Evolutionary conservation across 2,797 vertebrate genomes (phyloP), one percentile per base, ranked within the genome.

Genomic region (Meda fulgida): DNA sequence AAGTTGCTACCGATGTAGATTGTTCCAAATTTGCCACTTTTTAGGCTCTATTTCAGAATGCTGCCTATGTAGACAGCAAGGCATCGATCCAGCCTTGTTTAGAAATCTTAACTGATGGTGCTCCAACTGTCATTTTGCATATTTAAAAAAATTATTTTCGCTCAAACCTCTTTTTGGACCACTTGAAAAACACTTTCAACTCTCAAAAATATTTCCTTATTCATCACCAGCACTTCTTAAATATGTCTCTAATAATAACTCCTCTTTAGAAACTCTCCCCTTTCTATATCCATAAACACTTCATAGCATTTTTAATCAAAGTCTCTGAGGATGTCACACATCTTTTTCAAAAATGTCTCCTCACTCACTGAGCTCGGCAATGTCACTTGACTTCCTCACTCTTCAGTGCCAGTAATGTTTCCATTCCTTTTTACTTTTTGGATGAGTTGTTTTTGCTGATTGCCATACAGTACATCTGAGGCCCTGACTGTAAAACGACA

Each of bases 191-290:
- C 38, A 18, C 69, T 36, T 73, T 83, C 3, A 80, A 67, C 11
- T 40, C 11, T 67, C 13, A 36, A 48, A 65, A 36, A n/a, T 23
- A 48, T 73, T 55, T 65, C 55, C 1, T 34, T 65, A 48, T 48
- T 51, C 16, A 73, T 82, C 23, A 26, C 8, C 40, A 73, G 40
- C 8, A 2, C 55, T 78, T 26, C 18, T 78, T 65, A 13, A 63
- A 63, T 18, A 58, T 83, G 55, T 75, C 70, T 51, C 5, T 36
- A 83, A 65, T 65, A 51, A 73, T 83, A 72, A 75, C 67, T 34
- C 67, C 2, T 51, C 31, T 80, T 38, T n/a, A 55, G 34, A 16
- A 46, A 29, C 55, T 73, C 16, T 36, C 23, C 23, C 26, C 26
- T 51, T 23, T 31, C 60, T 26, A 21, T 38, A 26, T 51, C 46